Evolutionary conservation across 2,113 vertebrate species (phyloP).

Genomic region (Cynocephalus volans): DNA sequence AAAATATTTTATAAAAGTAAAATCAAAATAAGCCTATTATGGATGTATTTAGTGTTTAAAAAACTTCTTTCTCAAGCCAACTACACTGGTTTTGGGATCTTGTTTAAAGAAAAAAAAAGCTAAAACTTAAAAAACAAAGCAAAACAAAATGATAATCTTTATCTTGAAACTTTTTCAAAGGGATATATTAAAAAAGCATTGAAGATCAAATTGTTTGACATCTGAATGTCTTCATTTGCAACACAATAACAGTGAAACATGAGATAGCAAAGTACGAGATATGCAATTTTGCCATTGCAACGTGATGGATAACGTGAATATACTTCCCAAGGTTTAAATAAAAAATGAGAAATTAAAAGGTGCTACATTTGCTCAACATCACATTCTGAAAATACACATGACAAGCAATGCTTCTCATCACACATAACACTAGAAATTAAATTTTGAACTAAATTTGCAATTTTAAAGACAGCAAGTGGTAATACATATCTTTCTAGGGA

Average conservation of each 20-base stretch:
- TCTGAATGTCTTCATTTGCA: conserved; percentile 67
- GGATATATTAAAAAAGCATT: conserved; percentile 65
- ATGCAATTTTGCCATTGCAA: conserved; percentile 54
- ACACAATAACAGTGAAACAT: conserved; percentile 55
- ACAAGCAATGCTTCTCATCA: conserved; percentile 35
- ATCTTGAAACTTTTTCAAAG: conserved; percentile 64
- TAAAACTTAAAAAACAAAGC: conserved; percentile 11
- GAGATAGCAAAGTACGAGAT: conserved; percentile 59
- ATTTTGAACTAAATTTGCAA: conserved; percentile 41
- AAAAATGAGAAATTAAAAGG: conserved; percentile 71
- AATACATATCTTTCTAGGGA: conserved; percentile 59
- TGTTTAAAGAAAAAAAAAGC: conserved; percentile 60
- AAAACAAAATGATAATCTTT: not conserved
- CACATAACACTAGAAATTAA: conserved; percentile 53
- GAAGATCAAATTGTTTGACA: not conserved
- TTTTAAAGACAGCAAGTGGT: conserved; percentile 63
- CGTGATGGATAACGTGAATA: conserved; percentile 19
- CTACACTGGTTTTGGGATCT: not conserved
- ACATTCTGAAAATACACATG: conserved; percentile 19
- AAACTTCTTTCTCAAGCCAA: not conserved
- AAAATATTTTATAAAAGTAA: conserved; percentile 55
- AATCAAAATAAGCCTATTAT: conserved; percentile 63
- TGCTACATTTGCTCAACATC: conserved; percentile 47
- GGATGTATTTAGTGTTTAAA: conserved; percentile 16
- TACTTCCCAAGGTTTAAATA: conserved; percentile 22